A percentile compares a stretch with the other conserved stretches of the same genome.
These are phyloP conservation scores for Dryocosmus kuriphilus DNA, from an alignment of 2,888 invertebrate genomes.

Conservation along the genomic window DNA sequence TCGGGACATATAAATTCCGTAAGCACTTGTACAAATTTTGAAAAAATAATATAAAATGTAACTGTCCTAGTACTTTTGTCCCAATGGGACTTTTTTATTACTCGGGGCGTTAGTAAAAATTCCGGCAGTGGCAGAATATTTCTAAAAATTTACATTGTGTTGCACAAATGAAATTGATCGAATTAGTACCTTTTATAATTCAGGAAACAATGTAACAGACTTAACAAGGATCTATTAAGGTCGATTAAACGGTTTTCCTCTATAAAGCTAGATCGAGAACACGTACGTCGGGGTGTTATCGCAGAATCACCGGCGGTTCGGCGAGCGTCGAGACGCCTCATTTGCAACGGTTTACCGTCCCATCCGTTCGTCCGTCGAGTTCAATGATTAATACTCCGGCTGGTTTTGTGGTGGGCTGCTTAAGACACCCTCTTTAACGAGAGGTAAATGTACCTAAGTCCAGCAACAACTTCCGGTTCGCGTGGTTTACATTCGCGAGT, in stretches of 20 bases:
- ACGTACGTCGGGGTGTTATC: not conserved
- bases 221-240: not conserved
- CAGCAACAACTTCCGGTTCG: conserved; percentile 45
- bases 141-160: too few species aligned
- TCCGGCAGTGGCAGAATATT: too few species aligned
- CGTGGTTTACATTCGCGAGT: conserved; percentile 43
- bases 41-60: too few species aligned
- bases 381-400: conserved; percentile 48
- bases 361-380: conserved; percentile 28
- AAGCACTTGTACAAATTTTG: too few species aligned
- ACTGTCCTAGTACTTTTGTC: too few species aligned
- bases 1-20: too few species aligned
- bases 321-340: not conserved
- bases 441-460: conserved; percentile 45
- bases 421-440: conserved; percentile 46
- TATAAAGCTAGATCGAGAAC: not conserved
- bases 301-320: not conserved
- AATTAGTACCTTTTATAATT: not conserved
- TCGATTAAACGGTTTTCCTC: not conserved
- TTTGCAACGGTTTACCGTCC: conserved; percentile 3
- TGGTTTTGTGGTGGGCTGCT: conserved; percentile 11
- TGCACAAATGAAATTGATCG: not conserved
- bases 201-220: not conserved
- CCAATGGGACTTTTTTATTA: too few species aligned
- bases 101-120: too few species aligned